Evolutionary conservation across 2,888 invertebrate species (phyloP), one percentile per base, ranked within the genome.

Genomic region (Catocala fraxini): DNA sequence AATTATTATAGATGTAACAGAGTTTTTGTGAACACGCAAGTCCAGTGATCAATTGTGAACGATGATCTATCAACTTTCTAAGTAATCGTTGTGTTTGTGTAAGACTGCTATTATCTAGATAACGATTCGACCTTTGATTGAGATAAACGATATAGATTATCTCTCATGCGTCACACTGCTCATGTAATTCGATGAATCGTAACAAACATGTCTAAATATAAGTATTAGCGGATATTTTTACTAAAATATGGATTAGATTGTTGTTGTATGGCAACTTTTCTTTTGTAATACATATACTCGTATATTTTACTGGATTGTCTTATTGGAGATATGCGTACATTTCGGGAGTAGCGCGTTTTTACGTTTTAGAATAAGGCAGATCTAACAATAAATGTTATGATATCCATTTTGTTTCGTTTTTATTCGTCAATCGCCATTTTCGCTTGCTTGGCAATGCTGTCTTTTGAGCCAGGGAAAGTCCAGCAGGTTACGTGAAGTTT

Each of bases 101-200:
- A 61, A 25, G 25, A 71, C 61, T 60, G 67, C 51, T 63, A 60
- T 73, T 70, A 70, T 75, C 63, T 59, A 59, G 64, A 75, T 73
- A 72, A 74, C 66, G 53, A 70, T 52, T 57, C 70, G 70, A 80
- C 73, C 73, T 78, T 74, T 79, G 75, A 71, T 79, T 78, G 61
- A 62, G 65, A 69, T 77, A 74, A 74, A 70, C 69, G 68, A 46
- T 59, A 51, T 11, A 56, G 59, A 77, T 75, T 75, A 72, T 65
- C 52, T 54, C 11, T 51, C 41, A 57, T 68, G 59, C 70, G 70
- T 68, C 75, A 75, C 42, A 46, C 9, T 46, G 58, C 48, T 48
- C 47, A 42, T 46, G 58, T 58, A 33, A 43, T 43, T 13, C 7
- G 10, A 48, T 42, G 56, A 12, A 56, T 43, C 56, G 33, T 10